A percentile compares a stretch with the other conserved stretches of the same genome.
phyloP scores from a whole-genome alignment of 2,797 vertebrate genomes.

The Onychomys torridus region DNA sequence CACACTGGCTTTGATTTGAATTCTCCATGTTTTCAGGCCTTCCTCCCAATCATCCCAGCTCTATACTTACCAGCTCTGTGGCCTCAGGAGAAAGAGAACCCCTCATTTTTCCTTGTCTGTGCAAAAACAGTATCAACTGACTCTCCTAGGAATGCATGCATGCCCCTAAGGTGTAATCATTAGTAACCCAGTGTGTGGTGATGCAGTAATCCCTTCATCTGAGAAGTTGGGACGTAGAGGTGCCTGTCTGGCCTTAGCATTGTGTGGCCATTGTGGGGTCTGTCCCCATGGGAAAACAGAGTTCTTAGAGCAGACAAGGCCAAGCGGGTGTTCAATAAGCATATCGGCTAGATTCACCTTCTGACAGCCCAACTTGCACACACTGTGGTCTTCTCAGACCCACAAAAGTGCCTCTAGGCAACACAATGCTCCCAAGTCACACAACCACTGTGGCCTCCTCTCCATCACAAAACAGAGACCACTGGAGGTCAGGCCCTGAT shows the following conservation, averaged over 20 bases:
- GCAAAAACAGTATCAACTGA: neutral
- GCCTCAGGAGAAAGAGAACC: neutral
- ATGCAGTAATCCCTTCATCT: neutral
- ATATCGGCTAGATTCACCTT: neutral
- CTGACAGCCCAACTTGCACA: neutral
- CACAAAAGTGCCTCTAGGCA: neutral
- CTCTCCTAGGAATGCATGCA: neutral
- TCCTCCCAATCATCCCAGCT: neutral
- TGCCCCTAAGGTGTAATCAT: neutral
- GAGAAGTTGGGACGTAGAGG: neutral
- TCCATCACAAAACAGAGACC: neutral
- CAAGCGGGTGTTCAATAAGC: neutral
- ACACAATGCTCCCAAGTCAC: neutral
- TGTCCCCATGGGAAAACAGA: neutral
- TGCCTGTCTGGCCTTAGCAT: neutral
- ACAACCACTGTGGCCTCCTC: neutral
- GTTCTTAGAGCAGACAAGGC: neutral
- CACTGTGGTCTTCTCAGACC: neutral
- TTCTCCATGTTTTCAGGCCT: neutral
- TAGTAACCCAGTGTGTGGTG: no score
- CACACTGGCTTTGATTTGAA: neutral
- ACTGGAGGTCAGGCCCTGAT: no score
- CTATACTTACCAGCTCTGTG: neutral
- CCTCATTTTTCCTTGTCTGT: neutral
- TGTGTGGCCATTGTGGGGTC: neutral